Conservation (phyloP, 2,888 invertebrate genomes). For the Drepana falcataria region DNA sequence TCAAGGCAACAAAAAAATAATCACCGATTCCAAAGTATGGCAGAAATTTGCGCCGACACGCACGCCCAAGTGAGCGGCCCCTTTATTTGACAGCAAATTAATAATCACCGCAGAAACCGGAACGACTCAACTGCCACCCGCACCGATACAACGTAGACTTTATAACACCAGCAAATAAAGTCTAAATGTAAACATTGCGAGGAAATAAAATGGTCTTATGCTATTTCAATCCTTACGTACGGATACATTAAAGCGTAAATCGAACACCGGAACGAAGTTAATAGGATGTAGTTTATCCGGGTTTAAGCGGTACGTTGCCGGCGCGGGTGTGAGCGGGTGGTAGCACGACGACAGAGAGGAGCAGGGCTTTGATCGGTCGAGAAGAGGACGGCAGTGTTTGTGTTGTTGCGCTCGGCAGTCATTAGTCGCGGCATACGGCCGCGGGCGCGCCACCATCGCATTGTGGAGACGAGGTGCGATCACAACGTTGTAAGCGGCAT, state of each 20-base stretch:
- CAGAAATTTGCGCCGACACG: slow-evolving; percentile 77
- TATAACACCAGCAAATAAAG: slow-evolving; percentile 58
- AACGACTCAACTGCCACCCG: slow-evolving; percentile 56
- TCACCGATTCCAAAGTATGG: slow-evolving; percentile 76
- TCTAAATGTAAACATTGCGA: slow-evolving; percentile 55
- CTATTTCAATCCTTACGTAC: slow-evolving; percentile 72
- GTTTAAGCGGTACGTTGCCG: slow-evolving; percentile 71
- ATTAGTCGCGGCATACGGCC: slow-evolving; percentile 57
- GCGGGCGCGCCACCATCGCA: slow-evolving; percentile 58
- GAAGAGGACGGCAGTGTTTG: slow-evolving; percentile 57
- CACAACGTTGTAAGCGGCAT: slow-evolving; percentile 65
- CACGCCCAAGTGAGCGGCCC: slow-evolving; percentile 78
- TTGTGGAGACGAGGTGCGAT: slow-evolving; percentile 64
- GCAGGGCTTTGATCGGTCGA: not conserved
- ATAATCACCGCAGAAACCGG: slow-evolving; percentile 62
- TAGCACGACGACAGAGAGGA: slow-evolving; percentile 9
- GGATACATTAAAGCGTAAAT: slow-evolving; percentile 72
- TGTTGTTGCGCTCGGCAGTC: slow-evolving; percentile 54
- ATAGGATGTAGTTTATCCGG: slow-evolving; percentile 78
- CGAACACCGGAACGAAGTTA: slow-evolving; percentile 70
- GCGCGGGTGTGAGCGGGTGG: slow-evolving; percentile 41
- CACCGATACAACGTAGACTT: slow-evolving; percentile 59
- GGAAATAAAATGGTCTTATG: slow-evolving; percentile 50
- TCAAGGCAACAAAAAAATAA: slow-evolving; percentile 71
- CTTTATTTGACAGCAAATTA: slow-evolving; percentile 80